A percentile compares a stretch with the other conserved stretches of the same genome.
Evolutionary conservation across 2,113 vertebrate species (phyloP).

Genomic region (Prinia subflava): DNA sequence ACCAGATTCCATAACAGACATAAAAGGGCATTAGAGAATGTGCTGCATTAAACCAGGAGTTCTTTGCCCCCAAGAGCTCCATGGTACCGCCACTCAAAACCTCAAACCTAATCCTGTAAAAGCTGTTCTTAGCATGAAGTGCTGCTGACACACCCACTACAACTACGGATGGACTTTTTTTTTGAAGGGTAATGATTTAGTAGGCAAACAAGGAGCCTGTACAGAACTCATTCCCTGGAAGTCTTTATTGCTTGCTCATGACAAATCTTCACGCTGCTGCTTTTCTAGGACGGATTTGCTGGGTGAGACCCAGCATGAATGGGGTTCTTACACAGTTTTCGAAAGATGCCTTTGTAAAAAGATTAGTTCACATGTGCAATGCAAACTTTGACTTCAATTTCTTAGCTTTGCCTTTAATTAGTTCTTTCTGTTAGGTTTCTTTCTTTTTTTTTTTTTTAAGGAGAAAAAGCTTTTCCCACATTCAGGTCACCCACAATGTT

Average conservation of each 20-base stretch:
- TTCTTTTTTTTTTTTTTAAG: background rate
- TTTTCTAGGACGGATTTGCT: slow-evolving; percentile 33
- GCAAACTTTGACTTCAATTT: slow-evolving; percentile 51
- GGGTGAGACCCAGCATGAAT: background rate
- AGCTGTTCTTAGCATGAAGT: background rate
- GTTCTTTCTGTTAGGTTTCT: slow-evolving; percentile 25
- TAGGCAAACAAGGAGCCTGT: background rate
- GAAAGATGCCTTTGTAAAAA: slow-evolving; percentile 39
- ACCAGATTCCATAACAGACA: background rate
- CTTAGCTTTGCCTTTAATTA: slow-evolving; percentile 64
- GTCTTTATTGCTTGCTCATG: slow-evolving; percentile 35
- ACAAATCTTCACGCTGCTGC: slow-evolving; percentile 1
- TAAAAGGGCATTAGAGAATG: background rate
- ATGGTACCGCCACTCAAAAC: background rate
- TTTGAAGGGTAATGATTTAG: background rate
- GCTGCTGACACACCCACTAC: background rate
- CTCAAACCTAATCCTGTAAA: background rate
- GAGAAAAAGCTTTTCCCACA: background rate
- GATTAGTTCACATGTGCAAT: slow-evolving; percentile 55
- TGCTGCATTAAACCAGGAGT: background rate
- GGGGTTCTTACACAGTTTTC: background rate
- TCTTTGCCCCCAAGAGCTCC: background rate
- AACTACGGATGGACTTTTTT: background rate
- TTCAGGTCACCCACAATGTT: slow-evolving; percentile 3
- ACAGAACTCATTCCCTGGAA: slow-evolving; percentile 10